Evolutionary conservation across 1,140 invertebrate species (phyloP), one percentile per base, ranked within the genome.

Genomic region (Popillia japonica): DNA sequence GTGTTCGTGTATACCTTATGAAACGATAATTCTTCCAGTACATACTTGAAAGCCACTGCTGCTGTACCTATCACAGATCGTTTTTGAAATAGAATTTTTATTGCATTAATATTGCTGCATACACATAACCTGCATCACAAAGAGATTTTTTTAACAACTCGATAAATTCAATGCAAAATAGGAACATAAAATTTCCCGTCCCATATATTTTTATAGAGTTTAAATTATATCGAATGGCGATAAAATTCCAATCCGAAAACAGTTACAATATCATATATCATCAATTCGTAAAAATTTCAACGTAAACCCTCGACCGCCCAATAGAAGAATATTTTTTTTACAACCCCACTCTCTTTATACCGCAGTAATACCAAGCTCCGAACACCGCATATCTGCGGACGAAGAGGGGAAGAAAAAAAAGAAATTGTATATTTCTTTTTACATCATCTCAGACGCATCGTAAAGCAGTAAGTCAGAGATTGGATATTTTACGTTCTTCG

Each of bases 401-500:
- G 17, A 68, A 17, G 6, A 14, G 27, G 6, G 22, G 22, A 34
- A n/a, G n/a, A n/a, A 68, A 17, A 61, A 61, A 34, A 34, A 34
- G 27, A 68, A 23, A 68, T 68, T 68, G 61, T 34, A 34, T 68
- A 68, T 68, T 68, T 68, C 61, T 68, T 68, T 34, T 68, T 68
- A 68, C 61, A 68, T 68, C 61, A 68, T 34, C 61, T 68, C 61
- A 6, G 61, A 68, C 61, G 61, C 61, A 68, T 68, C 61, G 61
- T 68, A 68, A 68, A 68, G 22, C 61, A 68, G 22, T 68, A 68
- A 68, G 22, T 27, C 61, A 68, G 61, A 68, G 61, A 68, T 68
- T 68, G 61, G 61, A 68, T 68, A 68, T 68, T 68, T 68, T 68
- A 68, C 61, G 61, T 34, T 68, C 61, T 17, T 7, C 61, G 61